Conservation (phyloP, 2,113 vertebrate genomes). For the Theristicus caerulescens region DNA sequence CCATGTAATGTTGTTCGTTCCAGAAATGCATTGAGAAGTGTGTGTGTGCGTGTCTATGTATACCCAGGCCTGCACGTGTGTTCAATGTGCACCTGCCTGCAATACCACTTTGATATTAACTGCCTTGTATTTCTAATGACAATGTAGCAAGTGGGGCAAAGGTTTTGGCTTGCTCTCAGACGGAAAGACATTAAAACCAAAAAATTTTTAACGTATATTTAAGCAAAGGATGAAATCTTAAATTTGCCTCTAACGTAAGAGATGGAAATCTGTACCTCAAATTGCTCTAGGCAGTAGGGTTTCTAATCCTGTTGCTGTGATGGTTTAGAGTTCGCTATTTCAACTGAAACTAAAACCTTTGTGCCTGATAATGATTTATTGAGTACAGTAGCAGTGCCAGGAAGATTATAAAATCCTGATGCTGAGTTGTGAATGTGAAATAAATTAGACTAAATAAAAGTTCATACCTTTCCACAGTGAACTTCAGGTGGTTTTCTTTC, state of each 20-base stretch:
- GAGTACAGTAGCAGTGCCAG: conserved; percentile 33
- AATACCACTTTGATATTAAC: neutral
- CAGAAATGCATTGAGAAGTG: neutral
- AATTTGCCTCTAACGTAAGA: conserved; percentile 28
- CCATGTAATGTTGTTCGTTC: neutral
- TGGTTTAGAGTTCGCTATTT: conserved; percentile 32
- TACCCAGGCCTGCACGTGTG: neutral
- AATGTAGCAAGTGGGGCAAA: neutral
- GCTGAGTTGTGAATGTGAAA: conserved; percentile 65
- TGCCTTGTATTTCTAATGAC: neutral
- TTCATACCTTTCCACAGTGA: neutral
- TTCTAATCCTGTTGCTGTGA: conserved; percentile 40
- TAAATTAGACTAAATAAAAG: conserved; percentile 68
- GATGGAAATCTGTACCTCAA: conserved; percentile 19
- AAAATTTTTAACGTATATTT: conserved; percentile 22
- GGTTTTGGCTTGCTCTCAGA: conserved; percentile 32
- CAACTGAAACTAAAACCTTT: conserved; percentile 63
- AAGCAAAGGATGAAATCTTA: conserved; percentile 17
- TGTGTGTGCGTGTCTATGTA: neutral
- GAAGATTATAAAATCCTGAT: conserved; percentile 23
- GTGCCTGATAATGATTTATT: conserved; percentile 62
- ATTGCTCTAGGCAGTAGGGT: conserved; percentile 23
- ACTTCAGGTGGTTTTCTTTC: neutral
- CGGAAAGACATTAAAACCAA: conserved; percentile 50
- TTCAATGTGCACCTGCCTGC: neutral